Evolutionary conservation across 2,888 invertebrate species (phyloP).

Genomic region (Serrognathus titanus): DNA sequence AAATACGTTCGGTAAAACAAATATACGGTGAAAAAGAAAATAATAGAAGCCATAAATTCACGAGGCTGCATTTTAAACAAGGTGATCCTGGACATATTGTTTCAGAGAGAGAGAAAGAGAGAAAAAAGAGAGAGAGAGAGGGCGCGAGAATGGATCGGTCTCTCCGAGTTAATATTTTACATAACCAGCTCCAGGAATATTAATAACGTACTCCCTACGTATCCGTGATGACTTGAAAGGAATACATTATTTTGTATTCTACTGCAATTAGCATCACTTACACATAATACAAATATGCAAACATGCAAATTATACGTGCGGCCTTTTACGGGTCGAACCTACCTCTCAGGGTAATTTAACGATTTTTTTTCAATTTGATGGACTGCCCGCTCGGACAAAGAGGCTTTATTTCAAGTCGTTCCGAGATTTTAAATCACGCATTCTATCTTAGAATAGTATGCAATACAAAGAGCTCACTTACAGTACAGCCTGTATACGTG

Average conservation of each 20-base stretch:
- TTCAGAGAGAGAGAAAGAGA: slow-evolving; percentile 28
- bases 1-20: neutral
- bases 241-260: slow-evolving; percentile 15
- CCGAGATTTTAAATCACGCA: too few relatives aligned
- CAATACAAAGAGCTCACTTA: too few relatives aligned
- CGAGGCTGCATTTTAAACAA: slow-evolving; percentile 31
- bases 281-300: slow-evolving; percentile 22
- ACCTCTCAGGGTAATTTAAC: too few relatives aligned
- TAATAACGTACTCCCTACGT: slow-evolving; percentile 10
- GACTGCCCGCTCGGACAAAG: too few relatives aligned
- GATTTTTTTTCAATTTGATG: too few relatives aligned
- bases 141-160: too few relatives aligned
- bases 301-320: slow-evolving; percentile 5
- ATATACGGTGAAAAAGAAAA: slow-evolving; percentile 17
- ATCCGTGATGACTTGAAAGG: slow-evolving; percentile 11
- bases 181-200: slow-evolving; percentile 28
- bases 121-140: neutral
- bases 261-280: slow-evolving; percentile 25
- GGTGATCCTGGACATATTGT: slow-evolving; percentile 32
- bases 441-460: too few relatives aligned
- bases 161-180: slow-evolving; percentile 23
- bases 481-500: too few relatives aligned
- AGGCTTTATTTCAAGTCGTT: too few relatives aligned
- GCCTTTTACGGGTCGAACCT: too few relatives aligned
- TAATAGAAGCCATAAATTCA: slow-evolving; percentile 22